phyloP scores from a whole-genome alignment of 2,797 vertebrate genomes.

The Pitangus sulphuratus region DNA sequence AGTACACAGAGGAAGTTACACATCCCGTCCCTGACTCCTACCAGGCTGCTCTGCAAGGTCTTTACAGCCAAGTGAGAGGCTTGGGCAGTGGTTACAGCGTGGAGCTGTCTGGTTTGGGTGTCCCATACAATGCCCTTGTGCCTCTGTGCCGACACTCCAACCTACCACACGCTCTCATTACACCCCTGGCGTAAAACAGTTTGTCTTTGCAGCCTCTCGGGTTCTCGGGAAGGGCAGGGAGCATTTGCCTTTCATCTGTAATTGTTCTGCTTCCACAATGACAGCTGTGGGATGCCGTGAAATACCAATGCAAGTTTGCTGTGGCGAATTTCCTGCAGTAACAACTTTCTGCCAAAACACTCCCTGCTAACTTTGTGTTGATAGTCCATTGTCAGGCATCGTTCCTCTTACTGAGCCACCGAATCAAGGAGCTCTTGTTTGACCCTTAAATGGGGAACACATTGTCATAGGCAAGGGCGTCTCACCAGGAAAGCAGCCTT shows the following conservation, averaged over 20 bases:
- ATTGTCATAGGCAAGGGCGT: not conserved
- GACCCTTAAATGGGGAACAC: not conserved
- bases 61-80: fast-evolving
- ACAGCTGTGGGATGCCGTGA: not conserved
- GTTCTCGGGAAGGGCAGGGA: not conserved
- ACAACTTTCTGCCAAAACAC: not conserved
- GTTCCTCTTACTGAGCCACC: not conserved
- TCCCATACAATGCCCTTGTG: not conserved
- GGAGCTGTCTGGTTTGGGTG: not conserved
- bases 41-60: not conserved
- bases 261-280: not conserved
- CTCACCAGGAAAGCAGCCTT: slow-evolving; percentile 9
- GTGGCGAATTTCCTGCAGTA: not conserved
- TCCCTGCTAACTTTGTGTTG: not conserved
- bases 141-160: fast-evolving
- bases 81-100: not conserved
- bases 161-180: fast-evolving
- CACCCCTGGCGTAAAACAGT: not conserved
- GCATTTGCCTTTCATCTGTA: not conserved
- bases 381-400: not conserved
- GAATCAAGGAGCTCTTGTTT: not conserved
- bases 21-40: not conserved
- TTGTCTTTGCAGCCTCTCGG: not conserved
- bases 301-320: not conserved
- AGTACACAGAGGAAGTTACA: not conserved